Evolutionary conservation across 2,113 vertebrate genomes (phyloP), one percentile per base, ranked within the genome.

Genomic region (Ailurus styani): DNA sequence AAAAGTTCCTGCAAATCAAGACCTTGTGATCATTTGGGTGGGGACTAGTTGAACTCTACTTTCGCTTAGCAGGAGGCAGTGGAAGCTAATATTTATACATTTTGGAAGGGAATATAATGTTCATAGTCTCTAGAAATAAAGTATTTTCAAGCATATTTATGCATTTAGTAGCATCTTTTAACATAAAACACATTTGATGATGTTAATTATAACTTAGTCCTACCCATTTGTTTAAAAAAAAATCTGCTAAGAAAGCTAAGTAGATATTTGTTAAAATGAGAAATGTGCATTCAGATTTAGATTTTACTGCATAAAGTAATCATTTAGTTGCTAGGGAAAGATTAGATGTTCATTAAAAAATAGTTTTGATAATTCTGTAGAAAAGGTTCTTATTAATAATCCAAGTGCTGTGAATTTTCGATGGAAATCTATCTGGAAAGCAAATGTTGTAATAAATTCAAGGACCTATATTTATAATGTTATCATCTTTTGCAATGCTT

Each of bases 301-400:
- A 92, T 88, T 88, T 91, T 90, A 88, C 6, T 73, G 52, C 50
- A 55, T 14, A 47, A 45, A 90, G 54, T 93, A 85, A 91, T 95
- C 64, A 97, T 81, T 87, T 92, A 55, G 34, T 96, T 89, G 47
- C 82, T 82, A 93, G 29, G 62, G 57, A 82, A 90, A 73, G 31
- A 97, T 96, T 91, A 88, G 52, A 42, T 97, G 52, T 75, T 96
- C 90, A 93, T 95, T 97, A 85, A 92, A 95, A 96, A 96, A 60
- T 77, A 88, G 68, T 88, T 96, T 83, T 85, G 90, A 96, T 95
- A 95, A 91, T 94, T 96, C 25, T 86, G 17, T 94, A 57, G 25
- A 84, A 95, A 73, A 85, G 31, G 27, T 81, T 57, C 34, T 82
- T 98, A 88, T 95, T 95, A 95, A 92, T 91, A 94, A 97, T 60